These are phyloP conservation scores for Sebastes hubbsi DNA, from an alignment of 2,797 vertebrate genomes.

Conservation along the genomic window DNA sequence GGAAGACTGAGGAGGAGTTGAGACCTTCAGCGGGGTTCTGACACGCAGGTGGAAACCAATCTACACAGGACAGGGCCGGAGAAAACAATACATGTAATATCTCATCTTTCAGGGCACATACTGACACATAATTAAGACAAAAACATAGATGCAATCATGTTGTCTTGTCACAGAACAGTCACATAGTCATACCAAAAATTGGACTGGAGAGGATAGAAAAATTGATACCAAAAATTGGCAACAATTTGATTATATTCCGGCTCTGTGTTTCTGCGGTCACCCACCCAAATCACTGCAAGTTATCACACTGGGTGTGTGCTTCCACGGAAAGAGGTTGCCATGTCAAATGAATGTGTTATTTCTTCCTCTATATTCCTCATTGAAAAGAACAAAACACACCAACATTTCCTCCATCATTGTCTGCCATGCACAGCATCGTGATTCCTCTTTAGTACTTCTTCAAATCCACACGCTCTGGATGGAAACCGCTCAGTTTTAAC, in stretches of 20 bases:
- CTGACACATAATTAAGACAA: neutral
- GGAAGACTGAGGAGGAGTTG: conserved; percentile 46
- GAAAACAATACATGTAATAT: neutral
- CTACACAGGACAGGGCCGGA: conserved; percentile 12
- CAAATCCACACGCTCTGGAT: neutral
- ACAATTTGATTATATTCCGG: neutral
- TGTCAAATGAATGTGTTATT: neutral
- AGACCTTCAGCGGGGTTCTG: conserved; percentile 20
- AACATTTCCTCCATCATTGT: neutral
- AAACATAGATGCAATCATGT: neutral
- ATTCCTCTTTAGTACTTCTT: neutral
- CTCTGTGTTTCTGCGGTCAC: neutral
- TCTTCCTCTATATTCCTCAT: neutral
- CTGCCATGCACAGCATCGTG: too few species aligned
- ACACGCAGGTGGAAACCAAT: conserved; percentile 56
- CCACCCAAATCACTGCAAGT: neutral
- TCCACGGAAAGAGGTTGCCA: neutral
- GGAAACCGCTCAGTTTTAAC: neutral
- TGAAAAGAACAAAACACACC: neutral
- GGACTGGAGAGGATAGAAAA: too few species aligned
- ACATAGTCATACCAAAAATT: too few species aligned
- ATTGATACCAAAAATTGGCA: too few species aligned
- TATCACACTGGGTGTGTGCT: neutral
- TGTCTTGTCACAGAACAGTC: neutral
- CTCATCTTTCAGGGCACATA: neutral